Evolutionary conservation across 2,113 vertebrate genomes (phyloP), one percentile per base, ranked within the genome.

Genomic region (Prolemur simus): DNA sequence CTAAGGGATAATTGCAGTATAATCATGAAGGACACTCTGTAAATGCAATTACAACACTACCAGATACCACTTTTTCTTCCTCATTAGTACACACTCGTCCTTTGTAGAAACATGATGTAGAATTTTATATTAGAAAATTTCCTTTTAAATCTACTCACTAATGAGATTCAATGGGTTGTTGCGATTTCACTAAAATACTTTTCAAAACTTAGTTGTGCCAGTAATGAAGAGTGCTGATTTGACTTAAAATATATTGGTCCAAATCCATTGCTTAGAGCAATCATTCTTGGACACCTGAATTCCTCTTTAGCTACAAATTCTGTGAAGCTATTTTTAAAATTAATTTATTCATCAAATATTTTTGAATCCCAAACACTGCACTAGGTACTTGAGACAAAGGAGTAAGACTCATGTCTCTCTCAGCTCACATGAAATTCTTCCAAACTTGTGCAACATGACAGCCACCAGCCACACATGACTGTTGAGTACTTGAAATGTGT

Each of bases 101-200:
- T 94, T 89, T 91, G 49, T 93, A 91, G 73, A 76, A 81, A 91
- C n/a, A 17, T 1, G 10, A 63, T 64, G 11, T 10, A 88, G 37
- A 82, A 42, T 92, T 96, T 83, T 69, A 94, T 27, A 83, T 29
- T 84, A 14, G 34, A 96, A 80, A 37, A 7, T 56, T 91, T 82
- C 32, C n/a, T 95, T 96, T 94, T 25, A 93, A 88, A 83, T 80
- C 45, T 83, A 18, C 27, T 89, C 78, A 80, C 82, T 96, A 97
- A 97, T 91, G 95, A 96, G 82, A 64, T 91, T 93, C 47, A 12
- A 4, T 69, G 42, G 37, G 20, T 39, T 83, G 34, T 71, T 87
- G 32, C 9, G 32, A 81, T 95, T 96, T 93, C 74, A 81, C 49
- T 91, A 69, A 92, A 94, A 80, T 15, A 91, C 39, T 93, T 97